Conservation (phyloP, 1,140 invertebrate genomes). For the Limonius californicus region DNA sequence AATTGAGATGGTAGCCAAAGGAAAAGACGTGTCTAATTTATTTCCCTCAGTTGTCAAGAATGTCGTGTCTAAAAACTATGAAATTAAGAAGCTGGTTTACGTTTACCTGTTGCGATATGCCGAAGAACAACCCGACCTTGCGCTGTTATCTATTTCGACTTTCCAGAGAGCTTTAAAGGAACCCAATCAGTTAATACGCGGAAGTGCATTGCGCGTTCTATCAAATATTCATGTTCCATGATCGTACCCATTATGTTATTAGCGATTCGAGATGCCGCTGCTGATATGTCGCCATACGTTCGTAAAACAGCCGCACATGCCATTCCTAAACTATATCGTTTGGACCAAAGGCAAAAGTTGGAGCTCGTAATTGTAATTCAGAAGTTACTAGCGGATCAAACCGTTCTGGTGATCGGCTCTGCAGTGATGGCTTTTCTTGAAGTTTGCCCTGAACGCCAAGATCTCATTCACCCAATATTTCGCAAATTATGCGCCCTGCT, state of each 20-base stretch:
- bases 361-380: constrained; percentile 93
- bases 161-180: constrained; percentile 98
- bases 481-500: constrained; percentile 82
- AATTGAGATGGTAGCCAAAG: too few relatives aligned
- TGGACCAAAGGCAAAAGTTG: constrained; percentile 95
- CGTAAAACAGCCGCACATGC: constrained; percentile 99
- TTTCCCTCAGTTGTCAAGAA: constrained; percentile 99
- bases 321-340: constrained; percentile 95
- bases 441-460: constrained; percentile 84
- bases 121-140: constrained; percentile 97
- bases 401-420: constrained; percentile 78
- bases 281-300: constrained; percentile 98
- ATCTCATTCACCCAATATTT: constrained; percentile 89
- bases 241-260: constrained; percentile 98
- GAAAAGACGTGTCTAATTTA: constrained; percentile 86
- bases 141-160: constrained; percentile 95
- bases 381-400: constrained; percentile 81
- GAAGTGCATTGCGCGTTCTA: constrained; percentile 92
- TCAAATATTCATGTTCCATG: constrained; percentile 95
- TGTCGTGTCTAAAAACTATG: constrained; percentile 98
- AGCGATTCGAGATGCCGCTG: constrained; percentile 92
- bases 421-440: constrained; percentile 99
- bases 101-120: constrained; percentile 98
- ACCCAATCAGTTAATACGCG: constrained; percentile 97
- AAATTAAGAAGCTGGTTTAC: constrained; percentile 98